phyloP scores from a whole-genome alignment of 2,113 vertebrate genomes.

The Reinhardtius hippoglossoides region DNA sequence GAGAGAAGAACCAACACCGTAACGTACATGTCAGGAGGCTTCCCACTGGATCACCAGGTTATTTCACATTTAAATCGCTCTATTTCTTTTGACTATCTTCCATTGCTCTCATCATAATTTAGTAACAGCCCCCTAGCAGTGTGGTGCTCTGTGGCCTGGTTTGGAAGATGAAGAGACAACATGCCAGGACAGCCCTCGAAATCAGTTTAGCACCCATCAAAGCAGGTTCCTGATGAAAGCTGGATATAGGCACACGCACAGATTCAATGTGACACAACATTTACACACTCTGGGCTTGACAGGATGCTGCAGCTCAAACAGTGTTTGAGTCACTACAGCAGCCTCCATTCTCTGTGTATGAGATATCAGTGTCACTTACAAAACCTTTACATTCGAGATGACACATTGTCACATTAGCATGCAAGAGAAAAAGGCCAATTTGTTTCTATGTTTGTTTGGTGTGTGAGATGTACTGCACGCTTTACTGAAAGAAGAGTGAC shows the following conservation, averaged over 20 bases:
- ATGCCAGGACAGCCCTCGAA: no score
- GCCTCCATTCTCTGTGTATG: no score
- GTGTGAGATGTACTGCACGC: background rate
- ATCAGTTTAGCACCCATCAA: background rate
- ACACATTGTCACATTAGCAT: background rate
- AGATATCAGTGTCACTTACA: background rate
- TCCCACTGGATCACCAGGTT: constrained; percentile 13
- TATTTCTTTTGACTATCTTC: background rate
- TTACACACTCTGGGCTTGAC: background rate
- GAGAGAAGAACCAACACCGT: constrained; percentile 29
- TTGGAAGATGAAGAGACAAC: background rate
- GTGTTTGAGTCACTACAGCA: background rate
- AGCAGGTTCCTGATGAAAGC: background rate
- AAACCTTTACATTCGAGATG: background rate
- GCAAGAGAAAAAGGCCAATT: no score
- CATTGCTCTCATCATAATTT: background rate
- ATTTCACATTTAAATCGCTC: constrained; percentile 22
- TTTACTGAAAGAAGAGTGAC: background rate
- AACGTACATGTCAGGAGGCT: constrained; percentile 49
- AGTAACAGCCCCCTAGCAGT: background rate
- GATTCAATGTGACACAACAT: background rate
- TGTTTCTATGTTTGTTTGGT: background rate
- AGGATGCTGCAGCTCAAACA: no score
- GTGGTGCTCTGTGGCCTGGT: background rate
- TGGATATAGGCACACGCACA: background rate